Percentiles rank a stretch among this genome's conserved stretches.
phyloP scores from a whole-genome alignment of 2,888 invertebrate species.

The Rhogogaster chlorosoma region DNA sequence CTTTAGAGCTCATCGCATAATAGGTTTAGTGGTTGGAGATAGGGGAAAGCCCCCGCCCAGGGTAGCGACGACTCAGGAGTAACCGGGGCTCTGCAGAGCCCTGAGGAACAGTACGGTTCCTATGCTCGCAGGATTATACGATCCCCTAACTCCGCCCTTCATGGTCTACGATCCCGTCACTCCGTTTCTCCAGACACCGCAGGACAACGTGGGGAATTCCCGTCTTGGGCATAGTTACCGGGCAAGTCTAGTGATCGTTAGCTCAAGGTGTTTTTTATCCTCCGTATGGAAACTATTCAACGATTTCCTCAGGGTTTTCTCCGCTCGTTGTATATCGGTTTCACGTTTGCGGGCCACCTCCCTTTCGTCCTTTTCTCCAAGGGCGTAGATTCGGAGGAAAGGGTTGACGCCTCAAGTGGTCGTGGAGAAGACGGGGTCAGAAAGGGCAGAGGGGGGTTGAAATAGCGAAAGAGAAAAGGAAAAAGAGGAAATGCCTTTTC shows the following conservation, averaged over 20 bases:
- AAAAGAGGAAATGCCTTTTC: background rate
- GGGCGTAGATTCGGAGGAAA: background rate
- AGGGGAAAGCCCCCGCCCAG: slow-evolving; percentile 26
- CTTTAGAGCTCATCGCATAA: slow-evolving; percentile 49
- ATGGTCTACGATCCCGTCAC: background rate
- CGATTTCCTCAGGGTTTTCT: slow-evolving; percentile 10
- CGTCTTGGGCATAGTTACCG: slow-evolving; percentile 38
- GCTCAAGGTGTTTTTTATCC: slow-evolving; percentile 15
- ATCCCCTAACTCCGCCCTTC: slow-evolving; percentile 26
- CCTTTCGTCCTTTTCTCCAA: background rate
- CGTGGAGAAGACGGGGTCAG: background rate
- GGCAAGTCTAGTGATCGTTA: slow-evolving; percentile 11
- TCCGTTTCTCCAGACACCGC: slow-evolving; percentile 18
- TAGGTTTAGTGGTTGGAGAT: slow-evolving; percentile 46
- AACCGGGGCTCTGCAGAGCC: background rate
- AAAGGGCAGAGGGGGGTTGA: background rate
- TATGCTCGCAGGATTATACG: slow-evolving; percentile 37
- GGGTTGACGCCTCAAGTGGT: background rate
- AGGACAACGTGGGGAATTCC: background rate
- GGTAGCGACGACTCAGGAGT: background rate
- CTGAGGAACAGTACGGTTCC: slow-evolving; percentile 29
- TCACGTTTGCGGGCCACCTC: background rate
- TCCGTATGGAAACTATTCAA: slow-evolving; percentile 12
- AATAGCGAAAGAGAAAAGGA: background rate
- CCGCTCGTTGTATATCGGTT: background rate